A percentile compares a stretch with the other conserved stretches of the same genome.
Evolutionary conservation across 2,113 vertebrate species (phyloP).

Genomic region (Archilochus colubris): DNA sequence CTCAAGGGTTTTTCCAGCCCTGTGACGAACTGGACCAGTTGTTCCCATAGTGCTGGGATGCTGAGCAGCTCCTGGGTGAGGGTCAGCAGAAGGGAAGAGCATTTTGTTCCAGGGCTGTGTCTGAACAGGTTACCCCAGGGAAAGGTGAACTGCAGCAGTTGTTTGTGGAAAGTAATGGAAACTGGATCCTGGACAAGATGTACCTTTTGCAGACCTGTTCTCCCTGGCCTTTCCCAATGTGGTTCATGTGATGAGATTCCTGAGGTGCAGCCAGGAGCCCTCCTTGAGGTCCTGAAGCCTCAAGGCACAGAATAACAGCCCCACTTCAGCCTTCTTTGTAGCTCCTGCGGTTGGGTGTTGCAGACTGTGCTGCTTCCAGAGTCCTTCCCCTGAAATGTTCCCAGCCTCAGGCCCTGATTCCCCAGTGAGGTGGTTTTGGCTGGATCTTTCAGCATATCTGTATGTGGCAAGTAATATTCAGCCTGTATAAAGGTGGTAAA

Average conservation of each 20-base stretch:
- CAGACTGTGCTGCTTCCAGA: not conserved
- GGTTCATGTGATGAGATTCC: not conserved
- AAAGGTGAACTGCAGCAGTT: not conserved
- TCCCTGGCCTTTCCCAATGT: not conserved
- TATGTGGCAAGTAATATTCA: not conserved
- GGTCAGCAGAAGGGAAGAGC: not conserved
- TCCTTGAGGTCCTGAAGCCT: not conserved
- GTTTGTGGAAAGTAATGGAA: not conserved
- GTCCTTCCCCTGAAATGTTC: not conserved
- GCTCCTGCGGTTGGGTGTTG: not conserved
- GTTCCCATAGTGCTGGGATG: fast-evolving
- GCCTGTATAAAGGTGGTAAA: not conserved
- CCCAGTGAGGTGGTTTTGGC: not conserved
- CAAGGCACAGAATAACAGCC: not conserved
- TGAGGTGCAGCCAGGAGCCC: not conserved
- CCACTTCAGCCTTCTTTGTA: not conserved
- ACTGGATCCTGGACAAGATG: not conserved
- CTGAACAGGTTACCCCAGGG: not conserved
- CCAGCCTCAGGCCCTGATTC: not conserved
- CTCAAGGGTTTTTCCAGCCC: fast-evolving
- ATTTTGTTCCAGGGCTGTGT: not conserved
- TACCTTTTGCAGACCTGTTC: not conserved
- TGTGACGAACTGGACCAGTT: not conserved
- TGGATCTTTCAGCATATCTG: not conserved
- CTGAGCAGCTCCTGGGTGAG: not conserved